Percentiles rank a stretch among this genome's conserved stretches.
Evolutionary conservation across 1,140 invertebrate genomes (phyloP).

Genomic region (Vollenhovia emeryi): DNA sequence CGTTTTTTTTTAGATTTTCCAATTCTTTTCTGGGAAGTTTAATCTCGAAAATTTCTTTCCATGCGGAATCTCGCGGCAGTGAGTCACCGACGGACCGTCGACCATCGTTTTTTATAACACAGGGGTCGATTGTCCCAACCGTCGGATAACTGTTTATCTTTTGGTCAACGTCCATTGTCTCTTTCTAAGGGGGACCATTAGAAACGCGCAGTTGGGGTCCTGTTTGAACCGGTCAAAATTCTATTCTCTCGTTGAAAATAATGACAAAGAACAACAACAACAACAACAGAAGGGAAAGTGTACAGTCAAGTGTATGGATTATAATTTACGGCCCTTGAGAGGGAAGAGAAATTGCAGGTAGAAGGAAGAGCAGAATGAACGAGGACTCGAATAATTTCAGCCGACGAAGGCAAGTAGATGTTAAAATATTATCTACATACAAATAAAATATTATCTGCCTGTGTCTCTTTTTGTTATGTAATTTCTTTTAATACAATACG

Average conservation of each 20-base stretch:
- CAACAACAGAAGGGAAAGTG: neutral
- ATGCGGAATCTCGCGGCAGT: too few species aligned
- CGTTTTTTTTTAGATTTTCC: too few species aligned
- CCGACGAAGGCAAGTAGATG: neutral
- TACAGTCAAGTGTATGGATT: neutral
- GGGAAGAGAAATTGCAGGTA: neutral
- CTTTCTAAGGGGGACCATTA: too few species aligned
- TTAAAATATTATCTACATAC: neutral
- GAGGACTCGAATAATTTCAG: neutral
- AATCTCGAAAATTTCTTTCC: too few species aligned
- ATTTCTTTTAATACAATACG: neutral
- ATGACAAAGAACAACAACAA: neutral
- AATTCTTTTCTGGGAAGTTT: too few species aligned
- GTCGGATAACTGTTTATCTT: too few species aligned
- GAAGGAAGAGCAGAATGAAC: neutral
- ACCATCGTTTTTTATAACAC: too few species aligned
- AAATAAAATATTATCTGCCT: neutral
- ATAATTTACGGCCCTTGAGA: neutral
- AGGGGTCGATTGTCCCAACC: too few species aligned
- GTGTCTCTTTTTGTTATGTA: neutral
- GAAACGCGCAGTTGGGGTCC: neutral
- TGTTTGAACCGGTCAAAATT: neutral
- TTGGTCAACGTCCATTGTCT: too few species aligned
- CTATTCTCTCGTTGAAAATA: neutral
- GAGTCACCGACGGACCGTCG: too few species aligned